A percentile compares a stretch with the other conserved stretches of the same genome.
Evolutionary conservation across 2,888 invertebrate species (phyloP).

Genomic region (Acrocyrtus sp.): DNA sequence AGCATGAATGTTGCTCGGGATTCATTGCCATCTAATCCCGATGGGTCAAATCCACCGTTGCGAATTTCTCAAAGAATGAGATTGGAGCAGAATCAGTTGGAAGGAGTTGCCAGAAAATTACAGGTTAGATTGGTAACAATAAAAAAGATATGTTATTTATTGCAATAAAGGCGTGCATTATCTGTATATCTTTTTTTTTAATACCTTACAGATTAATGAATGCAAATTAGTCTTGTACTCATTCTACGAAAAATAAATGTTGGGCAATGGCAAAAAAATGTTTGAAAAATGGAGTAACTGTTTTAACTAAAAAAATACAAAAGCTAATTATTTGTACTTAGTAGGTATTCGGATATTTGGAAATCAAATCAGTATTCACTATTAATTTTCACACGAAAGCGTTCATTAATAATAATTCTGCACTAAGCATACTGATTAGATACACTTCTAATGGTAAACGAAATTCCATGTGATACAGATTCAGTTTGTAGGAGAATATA

Average conservation of each 20-base stretch:
- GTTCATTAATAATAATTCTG: neutral
- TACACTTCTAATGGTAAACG: constrained; percentile 44
- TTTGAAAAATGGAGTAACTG: too few relatives aligned
- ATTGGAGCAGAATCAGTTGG: constrained; percentile 93
- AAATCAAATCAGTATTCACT: constrained; percentile 61
- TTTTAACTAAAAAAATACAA: too few relatives aligned
- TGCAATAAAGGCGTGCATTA: neutral
- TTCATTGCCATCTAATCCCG: constrained; percentile 85
- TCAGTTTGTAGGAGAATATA: neutral
- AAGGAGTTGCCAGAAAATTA: constrained; percentile 96
- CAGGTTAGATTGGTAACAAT: constrained; percentile 82
- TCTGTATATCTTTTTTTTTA: neutral
- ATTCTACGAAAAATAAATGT: too few relatives aligned
- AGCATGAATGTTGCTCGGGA: constrained; percentile 88
- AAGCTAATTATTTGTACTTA: neutral
- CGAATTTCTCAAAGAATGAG: constrained; percentile 98
- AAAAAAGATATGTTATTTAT: neutral
- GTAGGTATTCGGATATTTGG: too few relatives aligned
- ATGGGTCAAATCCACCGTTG: constrained; percentile 85
- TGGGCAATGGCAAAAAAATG: too few relatives aligned
- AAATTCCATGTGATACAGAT: constrained; percentile 62
- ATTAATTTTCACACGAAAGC: constrained; percentile 44
- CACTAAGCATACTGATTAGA: neutral
- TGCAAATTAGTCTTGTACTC: neutral
- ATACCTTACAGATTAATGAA: neutral